Evolutionary conservation across 1,140 invertebrate genomes (phyloP).

Genomic region (Pygmarrhopalites habei): DNA sequence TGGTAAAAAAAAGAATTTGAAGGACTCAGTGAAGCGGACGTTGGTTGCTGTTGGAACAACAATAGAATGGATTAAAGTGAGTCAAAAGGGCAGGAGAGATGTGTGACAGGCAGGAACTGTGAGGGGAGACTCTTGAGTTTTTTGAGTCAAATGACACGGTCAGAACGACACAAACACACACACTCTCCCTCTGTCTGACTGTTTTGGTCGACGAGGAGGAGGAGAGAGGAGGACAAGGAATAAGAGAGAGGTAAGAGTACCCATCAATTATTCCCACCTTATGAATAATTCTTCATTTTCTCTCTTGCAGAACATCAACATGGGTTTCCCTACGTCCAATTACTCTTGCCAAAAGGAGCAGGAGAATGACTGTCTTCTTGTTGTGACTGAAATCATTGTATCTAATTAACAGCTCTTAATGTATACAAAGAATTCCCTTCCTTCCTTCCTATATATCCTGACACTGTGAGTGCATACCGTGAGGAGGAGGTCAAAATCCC

Average conservation of each 20-base stretch:
- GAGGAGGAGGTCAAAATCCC: too few species aligned
- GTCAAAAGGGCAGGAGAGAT: constrained; percentile 7
- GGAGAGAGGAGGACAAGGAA: not conserved
- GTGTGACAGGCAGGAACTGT: not conserved
- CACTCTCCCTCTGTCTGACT: too few species aligned
- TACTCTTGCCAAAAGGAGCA: not conserved
- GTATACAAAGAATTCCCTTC: too few species aligned
- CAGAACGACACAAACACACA: not conserved
- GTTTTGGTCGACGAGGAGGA: not conserved
- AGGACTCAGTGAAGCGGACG: not conserved
- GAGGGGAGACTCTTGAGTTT: constrained; percentile 1
- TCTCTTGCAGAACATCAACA: constrained; percentile 10
- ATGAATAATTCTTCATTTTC: constrained; percentile 11
- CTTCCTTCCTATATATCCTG: too few species aligned
- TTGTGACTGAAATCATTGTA: constrained; percentile 8
- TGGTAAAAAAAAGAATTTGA: not conserved
- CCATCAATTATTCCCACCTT: constrained; percentile 12
- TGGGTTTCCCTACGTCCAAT: constrained; percentile 10
- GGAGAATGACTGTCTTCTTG: constrained; percentile 4
- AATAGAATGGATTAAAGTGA: not conserved
- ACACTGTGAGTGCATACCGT: too few species aligned
- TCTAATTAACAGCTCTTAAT: constrained; percentile 11
- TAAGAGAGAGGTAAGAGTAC: not conserved
- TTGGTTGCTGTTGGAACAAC: not conserved
- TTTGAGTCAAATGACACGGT: not conserved